These are phyloP conservation scores for Apostichopus californicus DNA, from an alignment of 35 echinoderm and acorn worm genomes.

Conservation along the genomic window DNA sequence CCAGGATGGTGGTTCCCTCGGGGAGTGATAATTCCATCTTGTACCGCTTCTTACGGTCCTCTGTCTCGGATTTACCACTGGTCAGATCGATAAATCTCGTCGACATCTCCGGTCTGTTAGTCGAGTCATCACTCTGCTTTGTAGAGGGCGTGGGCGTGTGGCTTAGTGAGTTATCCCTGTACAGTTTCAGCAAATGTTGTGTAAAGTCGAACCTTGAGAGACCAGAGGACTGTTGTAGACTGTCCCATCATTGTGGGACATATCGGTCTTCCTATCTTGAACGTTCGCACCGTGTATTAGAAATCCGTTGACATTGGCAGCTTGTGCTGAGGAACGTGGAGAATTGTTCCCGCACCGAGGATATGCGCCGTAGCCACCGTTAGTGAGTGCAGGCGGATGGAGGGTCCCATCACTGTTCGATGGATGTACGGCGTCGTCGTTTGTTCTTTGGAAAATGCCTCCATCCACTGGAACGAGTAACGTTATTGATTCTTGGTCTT, in stretches of 20 bases:
- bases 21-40: neutral
- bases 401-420: neutral
- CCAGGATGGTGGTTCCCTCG: slow-evolving; percentile 11
- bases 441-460: neutral
- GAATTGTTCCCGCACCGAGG: neutral
- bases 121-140: neutral
- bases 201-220: neutral
- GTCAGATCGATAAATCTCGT: slow-evolving; percentile 1
- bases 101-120: neutral
- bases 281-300: neutral
- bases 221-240: neutral
- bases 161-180: neutral
- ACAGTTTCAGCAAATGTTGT: slow-evolving; percentile 5
- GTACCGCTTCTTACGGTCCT: slow-evolving; percentile 8
- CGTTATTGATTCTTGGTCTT: neutral
- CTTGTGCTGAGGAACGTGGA: neutral
- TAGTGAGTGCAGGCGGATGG: neutral
- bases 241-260: neutral
- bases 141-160: neutral
- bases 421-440: neutral
- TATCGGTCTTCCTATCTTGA: neutral
- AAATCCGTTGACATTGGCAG: neutral
- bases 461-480: neutral
- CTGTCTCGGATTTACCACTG: neutral
- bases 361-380: neutral